Percentiles rank a stretch among this genome's conserved stretches.
Conservation (phyloP, 2,113 vertebrate genomes). For the Coturnix japonica region DNA sequence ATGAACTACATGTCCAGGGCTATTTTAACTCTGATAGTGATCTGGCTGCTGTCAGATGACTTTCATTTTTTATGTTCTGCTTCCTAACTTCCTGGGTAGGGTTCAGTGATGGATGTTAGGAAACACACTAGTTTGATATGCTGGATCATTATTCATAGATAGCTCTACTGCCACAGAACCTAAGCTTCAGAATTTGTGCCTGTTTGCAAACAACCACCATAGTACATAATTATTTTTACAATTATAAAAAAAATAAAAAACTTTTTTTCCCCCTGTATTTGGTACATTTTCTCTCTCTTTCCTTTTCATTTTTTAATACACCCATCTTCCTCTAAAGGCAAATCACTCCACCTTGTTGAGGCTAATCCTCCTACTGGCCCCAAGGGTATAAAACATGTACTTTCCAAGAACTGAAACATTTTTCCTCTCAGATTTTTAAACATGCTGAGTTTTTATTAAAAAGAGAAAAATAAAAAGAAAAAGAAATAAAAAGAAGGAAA, state of each 20-base stretch:
- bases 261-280: background rate
- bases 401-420: background rate
- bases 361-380: background rate
- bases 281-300: background rate
- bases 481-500: background rate
- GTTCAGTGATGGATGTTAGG: slow-evolving; percentile 1
- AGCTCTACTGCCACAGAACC: background rate
- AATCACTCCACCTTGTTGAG: background rate
- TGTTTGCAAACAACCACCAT: background rate
- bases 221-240: background rate
- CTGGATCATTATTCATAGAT: background rate
- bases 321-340: background rate
- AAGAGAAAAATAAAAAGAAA: too few species aligned
- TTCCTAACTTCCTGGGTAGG: slow-evolving; percentile 33
- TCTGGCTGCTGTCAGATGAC: slow-evolving; percentile 61
- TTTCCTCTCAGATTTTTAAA: background rate
- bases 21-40: slow-evolving; percentile 54
- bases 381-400: background rate
- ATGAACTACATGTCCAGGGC: slow-evolving; percentile 45
- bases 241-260: background rate
- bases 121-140: background rate
- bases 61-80: slow-evolving; percentile 53
- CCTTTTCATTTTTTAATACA: background rate
- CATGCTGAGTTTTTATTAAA: background rate
- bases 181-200: background rate